Conservation (phyloP, 2,797 vertebrate genomes). For the Cacajao melanocephalus region DNA sequence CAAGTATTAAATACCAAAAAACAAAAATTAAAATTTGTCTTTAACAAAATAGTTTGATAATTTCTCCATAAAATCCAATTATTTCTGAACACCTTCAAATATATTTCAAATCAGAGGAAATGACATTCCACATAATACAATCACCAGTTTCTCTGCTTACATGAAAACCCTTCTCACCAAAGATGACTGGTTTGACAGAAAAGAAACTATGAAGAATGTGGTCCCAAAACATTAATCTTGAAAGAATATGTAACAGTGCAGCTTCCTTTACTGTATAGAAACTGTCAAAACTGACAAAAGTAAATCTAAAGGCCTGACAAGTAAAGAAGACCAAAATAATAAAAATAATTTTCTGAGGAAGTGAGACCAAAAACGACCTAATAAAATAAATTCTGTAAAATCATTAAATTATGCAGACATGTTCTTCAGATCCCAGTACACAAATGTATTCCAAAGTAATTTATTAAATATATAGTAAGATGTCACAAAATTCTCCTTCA, state of each 20-base stretch:
- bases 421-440: background rate
- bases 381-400: conserved; percentile 49
- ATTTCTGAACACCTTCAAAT: conserved; percentile 46
- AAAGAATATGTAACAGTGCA: conserved; percentile 39
- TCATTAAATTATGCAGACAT: background rate
- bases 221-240: conserved; percentile 68
- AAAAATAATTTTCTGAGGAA: conserved; percentile 54
- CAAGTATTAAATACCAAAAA: conserved; percentile 14
- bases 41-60: background rate
- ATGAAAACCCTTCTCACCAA: conserved; percentile 60
- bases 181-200: conserved; percentile 65
- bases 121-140: conserved; percentile 72
- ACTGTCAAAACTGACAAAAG: conserved; percentile 54
- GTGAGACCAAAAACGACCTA: background rate
- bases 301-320: conserved; percentile 43
- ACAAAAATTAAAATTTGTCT: background rate
- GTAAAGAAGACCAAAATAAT: conserved; percentile 23
- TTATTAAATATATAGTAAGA: background rate
- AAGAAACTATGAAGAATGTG: conserved; percentile 71
- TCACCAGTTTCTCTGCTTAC: conserved; percentile 79
- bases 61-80: conserved; percentile 41
- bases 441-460: conserved; percentile 25
- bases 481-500: conserved; percentile 9
- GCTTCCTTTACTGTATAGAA: conserved; percentile 64
- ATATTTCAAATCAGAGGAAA: conserved; percentile 47